phyloP scores from a whole-genome alignment of 2,113 vertebrate species.

The Phaethornis superciliosus region DNA sequence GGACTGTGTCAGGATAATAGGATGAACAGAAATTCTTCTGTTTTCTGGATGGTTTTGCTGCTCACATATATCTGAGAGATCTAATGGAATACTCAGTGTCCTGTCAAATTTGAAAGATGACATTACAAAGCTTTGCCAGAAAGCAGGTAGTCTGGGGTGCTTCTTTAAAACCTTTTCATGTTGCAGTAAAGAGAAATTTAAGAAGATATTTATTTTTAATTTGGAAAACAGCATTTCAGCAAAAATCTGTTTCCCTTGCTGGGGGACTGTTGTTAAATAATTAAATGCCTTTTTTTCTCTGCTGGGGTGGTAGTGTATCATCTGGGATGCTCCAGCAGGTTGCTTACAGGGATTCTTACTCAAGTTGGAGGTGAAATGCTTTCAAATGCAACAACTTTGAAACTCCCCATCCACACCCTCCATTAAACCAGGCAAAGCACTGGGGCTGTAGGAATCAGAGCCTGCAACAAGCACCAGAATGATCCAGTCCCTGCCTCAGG shows the following conservation, averaged over 20 bases:
- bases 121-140: constrained; percentile 29
- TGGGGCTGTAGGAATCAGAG: not conserved
- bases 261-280: not conserved
- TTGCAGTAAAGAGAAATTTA: constrained; percentile 37
- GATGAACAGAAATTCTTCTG: constrained; percentile 14
- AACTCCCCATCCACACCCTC: not conserved
- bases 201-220: constrained; percentile 40
- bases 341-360: not conserved
- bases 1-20: constrained; percentile 15
- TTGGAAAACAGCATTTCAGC: not conserved
- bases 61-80: not conserved
- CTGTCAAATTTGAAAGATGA: constrained; percentile 36
- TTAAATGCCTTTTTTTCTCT: not conserved
- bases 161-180: not conserved
- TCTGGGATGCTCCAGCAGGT: accelerated
- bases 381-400: accelerated
- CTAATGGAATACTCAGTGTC: constrained; percentile 38
- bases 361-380: not conserved
- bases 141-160: not conserved
- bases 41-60: constrained; percentile 25
- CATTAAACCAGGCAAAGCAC: not conserved
- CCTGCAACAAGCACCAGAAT: not conserved
- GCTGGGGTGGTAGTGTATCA: not conserved
- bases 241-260: not conserved
- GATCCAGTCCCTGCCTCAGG: not conserved